Evolutionary conservation across 2,888 invertebrate species (phyloP).

Genomic region (Tenthredo livida): DNA sequence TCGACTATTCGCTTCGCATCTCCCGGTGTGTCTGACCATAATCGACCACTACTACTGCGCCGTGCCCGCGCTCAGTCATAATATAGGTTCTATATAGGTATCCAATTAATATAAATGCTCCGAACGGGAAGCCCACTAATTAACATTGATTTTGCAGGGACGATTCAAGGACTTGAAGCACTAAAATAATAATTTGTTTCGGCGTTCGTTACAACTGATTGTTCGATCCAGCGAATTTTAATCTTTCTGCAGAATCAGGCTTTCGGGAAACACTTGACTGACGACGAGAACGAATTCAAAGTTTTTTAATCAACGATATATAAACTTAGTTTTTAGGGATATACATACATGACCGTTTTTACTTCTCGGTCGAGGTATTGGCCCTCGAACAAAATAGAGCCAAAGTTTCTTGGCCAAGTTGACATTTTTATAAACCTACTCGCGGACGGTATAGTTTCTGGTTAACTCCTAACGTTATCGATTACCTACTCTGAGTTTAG

Average conservation of each 20-base stretch:
- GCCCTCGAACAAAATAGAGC: not conserved
- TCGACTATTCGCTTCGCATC: not conserved
- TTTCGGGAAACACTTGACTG: not conserved
- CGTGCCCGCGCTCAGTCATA: not conserved
- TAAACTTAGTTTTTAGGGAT: not conserved
- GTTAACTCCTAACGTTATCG: slow-evolving; percentile 31
- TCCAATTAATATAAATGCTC: not conserved
- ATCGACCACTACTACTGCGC: not conserved
- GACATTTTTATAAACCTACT: slow-evolving; percentile 26
- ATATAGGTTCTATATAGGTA: not conserved
- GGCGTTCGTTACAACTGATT: not conserved
- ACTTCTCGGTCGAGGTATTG: not conserved
- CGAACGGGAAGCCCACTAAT: not conserved
- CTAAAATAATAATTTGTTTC: not conserved
- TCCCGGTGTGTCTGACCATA: not conserved
- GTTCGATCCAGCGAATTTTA: not conserved
- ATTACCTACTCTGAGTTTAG: not conserved
- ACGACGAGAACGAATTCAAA: not conserved
- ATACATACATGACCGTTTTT: not conserved
- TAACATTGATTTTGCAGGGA: not conserved
- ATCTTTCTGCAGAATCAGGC: not conserved
- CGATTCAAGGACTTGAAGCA: not conserved
- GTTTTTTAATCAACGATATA: slow-evolving; percentile 3
- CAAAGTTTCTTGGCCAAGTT: slow-evolving; percentile 21
- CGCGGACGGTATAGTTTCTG: not conserved